phyloP scores from a whole-genome alignment of 2,888 invertebrate genomes.

The Cylloceria caligata region DNA sequence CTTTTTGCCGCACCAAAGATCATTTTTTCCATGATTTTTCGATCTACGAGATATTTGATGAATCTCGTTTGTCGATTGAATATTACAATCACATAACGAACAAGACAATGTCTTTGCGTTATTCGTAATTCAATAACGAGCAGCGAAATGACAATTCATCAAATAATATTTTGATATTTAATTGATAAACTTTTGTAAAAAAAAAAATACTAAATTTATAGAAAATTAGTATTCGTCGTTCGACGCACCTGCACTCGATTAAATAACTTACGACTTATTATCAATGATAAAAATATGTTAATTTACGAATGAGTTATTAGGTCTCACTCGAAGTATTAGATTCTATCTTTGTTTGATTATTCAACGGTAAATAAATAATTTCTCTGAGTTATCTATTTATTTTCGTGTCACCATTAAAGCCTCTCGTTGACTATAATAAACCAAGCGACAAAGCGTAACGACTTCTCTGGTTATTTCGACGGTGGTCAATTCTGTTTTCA shows the following conservation, averaged over 20 bases:
- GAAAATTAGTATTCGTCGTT: neutral
- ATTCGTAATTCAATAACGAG: neutral
- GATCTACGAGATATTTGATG: neutral
- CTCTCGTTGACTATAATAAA: neutral
- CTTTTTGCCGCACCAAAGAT: neutral
- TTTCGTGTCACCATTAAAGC: neutral
- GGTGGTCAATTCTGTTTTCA: slow-evolving; percentile 20
- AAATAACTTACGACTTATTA: slow-evolving; percentile 4
- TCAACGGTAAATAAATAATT: slow-evolving; percentile 1
- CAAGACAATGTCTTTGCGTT: neutral
- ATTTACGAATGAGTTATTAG: neutral
- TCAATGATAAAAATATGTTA: slow-evolving; percentile 2
- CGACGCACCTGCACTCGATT: neutral
- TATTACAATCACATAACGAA: neutral
- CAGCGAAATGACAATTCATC: too few species aligned
- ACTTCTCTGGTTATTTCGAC: slow-evolving; percentile 31
- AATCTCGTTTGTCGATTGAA: neutral
- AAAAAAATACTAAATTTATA: neutral
- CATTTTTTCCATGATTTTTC: neutral
- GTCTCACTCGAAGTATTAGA: neutral
- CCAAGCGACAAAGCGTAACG: slow-evolving; percentile 11
- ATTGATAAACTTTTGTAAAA: neutral
- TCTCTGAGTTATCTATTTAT: neutral
- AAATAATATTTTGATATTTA: neutral
- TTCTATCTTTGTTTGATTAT: neutral